Evolutionary conservation across 2,113 vertebrate species (phyloP), one percentile per base, ranked within the genome.

Genomic region (Rhabdomys dilectus): DNA sequence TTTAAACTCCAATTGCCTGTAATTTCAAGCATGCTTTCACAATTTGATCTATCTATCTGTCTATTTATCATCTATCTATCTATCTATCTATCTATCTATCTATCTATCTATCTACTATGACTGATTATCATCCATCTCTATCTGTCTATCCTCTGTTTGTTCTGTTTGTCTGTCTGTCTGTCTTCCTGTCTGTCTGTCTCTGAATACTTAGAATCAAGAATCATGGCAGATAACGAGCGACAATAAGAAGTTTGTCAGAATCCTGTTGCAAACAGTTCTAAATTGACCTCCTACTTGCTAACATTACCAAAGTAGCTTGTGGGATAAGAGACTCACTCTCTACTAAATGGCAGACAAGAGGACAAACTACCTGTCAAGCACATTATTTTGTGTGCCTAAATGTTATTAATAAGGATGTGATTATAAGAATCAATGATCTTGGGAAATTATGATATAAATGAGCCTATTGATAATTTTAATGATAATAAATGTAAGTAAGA

Each of bases 401-500:
- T 4, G 45, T 45, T 76, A 64, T 53, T 70, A 84, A 75, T 75
- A 75, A 89, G 89, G 10, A 48, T 31, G n/a, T n/a, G 17, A 87
- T 53, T 15, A 31, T 36, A 78, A 62, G 1, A 91, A 86, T 77
- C 88, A 84, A 6, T 90, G 21, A 45, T 76, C 64, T 80, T 24
- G 76, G 17, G 8, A 72, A 95, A 75, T 10, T 36, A 91, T 88
- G 36, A 42, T 85, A 81, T 58, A 89, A 77, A 73, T 16, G 60
- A 64, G 82, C 64, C n/a, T 58, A 77, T 53, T 48, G 12, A 89
- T 42, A 72, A 39, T 29, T 72, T 56, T 72, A 56, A 56, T 86
- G n/a, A 45, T n/a, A 56, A 88, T 77, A 77, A 76, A 80, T 76
- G 62, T 78, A 80, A 87, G 6, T 95, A 88, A 86, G 80, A 84